A percentile compares a stretch with the other conserved stretches of the same genome.
Conservation (phyloP, 64 coral and sea anemone genomes). For the Actinia tenebrosa region DNA sequence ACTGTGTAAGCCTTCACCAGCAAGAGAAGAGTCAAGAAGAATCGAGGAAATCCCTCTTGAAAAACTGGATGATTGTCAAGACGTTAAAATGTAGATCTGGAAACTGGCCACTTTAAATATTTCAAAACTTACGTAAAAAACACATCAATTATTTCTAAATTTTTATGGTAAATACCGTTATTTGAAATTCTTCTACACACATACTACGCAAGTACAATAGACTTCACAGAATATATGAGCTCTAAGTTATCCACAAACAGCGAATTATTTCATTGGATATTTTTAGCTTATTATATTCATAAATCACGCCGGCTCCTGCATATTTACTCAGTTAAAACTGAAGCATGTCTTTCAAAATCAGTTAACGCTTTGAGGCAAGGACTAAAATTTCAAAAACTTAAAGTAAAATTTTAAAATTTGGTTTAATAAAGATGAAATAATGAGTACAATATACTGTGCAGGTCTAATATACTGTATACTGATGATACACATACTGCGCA, state of each 20-base stretch:
- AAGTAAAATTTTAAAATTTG: not conserved
- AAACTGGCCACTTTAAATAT: not conserved
- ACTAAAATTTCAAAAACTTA: not conserved
- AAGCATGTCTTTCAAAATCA: not conserved
- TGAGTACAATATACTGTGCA: not conserved
- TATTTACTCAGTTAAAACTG: not conserved
- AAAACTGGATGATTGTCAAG: not conserved
- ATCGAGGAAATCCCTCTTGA: conserved; percentile 37
- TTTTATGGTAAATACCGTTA: too few species aligned
- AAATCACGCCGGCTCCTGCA: not conserved
- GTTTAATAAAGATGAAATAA: not conserved
- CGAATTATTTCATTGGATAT: too few species aligned
- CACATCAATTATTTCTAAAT: not conserved
- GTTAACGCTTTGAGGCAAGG: not conserved
- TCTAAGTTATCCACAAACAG: too few species aligned
- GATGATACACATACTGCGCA: not conserved
- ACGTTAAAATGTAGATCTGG: not conserved
- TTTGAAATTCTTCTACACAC: too few species aligned
- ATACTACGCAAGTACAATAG: too few species aligned
- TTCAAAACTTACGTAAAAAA: not conserved
- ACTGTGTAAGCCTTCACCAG: conserved; percentile 7
- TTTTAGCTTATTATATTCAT: not conserved
- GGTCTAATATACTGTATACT: not conserved
- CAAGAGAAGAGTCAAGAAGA: conserved; percentile 26
- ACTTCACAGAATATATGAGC: too few species aligned